These are phyloP conservation scores for Picus viridis DNA, from an alignment of 2,797 vertebrate genomes.

Conservation along the genomic window DNA sequence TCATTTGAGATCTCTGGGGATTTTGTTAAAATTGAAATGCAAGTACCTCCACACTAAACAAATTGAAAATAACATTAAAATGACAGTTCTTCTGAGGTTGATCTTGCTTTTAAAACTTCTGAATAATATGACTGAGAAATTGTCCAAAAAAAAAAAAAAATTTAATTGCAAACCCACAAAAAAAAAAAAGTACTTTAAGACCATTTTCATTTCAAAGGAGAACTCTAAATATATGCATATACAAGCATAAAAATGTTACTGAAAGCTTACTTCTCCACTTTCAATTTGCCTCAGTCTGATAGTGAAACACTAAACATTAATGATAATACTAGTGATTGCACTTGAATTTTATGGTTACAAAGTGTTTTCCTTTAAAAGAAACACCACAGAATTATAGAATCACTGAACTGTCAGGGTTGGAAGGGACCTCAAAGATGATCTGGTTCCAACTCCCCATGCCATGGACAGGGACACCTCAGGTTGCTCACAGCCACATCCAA, in stretches of 20 bases:
- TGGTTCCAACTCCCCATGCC: no score
- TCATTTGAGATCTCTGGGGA: neutral
- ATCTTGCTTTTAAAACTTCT: neutral
- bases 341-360: neutral
- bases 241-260: neutral
- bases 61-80: neutral
- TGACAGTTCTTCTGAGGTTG: neutral
- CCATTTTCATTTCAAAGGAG: neutral
- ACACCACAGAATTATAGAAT: neutral
- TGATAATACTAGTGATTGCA: neutral
- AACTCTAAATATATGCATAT: neutral
- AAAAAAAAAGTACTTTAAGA: neutral
- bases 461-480: no score
- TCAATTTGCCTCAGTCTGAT: neutral
- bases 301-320: neutral
- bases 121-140: neutral
- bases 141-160: neutral
- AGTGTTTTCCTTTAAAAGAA: neutral
- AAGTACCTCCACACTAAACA: neutral
- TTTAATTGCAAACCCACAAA: neutral
- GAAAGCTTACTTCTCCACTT: neutral
- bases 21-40: neutral
- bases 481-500: no score
- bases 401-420: no score
- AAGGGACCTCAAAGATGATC: no score